Percentiles rank a stretch among this genome's conserved stretches.
Conservation (phyloP, 2,797 vertebrate genomes). For the Anisognathus igniventris region DNA sequence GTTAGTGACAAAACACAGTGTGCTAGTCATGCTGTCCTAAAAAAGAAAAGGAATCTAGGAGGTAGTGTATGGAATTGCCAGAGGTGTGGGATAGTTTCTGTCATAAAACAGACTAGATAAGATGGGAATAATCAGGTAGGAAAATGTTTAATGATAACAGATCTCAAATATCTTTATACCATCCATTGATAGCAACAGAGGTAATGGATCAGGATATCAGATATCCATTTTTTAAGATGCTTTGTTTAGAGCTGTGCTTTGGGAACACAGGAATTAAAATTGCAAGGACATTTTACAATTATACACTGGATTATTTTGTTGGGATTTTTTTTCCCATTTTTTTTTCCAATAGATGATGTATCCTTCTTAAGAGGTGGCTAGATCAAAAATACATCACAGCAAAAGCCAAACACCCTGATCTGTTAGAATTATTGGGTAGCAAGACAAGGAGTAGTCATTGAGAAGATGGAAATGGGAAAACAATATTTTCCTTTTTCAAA, state of each 20-base stretch:
- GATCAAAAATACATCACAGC: neutral
- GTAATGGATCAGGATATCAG: neutral
- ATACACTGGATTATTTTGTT: neutral
- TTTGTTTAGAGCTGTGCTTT: neutral
- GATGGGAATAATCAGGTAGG: neutral
- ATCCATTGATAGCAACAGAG: neutral
- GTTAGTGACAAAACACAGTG: neutral
- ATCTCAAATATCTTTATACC: neutral
- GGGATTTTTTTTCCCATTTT: fast-evolving
- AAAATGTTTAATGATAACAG: neutral
- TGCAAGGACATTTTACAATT: neutral
- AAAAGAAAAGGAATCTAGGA: neutral
- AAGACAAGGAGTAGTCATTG: neutral
- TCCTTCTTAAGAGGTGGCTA: neutral
- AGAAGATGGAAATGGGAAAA: neutral
- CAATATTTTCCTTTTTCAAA: neutral
- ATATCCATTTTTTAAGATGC: neutral
- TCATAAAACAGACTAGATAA: neutral
- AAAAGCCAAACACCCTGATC: neutral
- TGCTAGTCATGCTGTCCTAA: neutral
- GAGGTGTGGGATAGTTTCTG: neutral
- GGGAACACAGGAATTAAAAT: neutral
- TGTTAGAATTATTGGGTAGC: neutral
- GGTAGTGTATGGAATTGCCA: neutral
- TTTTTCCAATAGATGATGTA: neutral